Evolutionary conservation across 2,797 vertebrate species (phyloP), one percentile per base, ranked within the genome.

Genomic region (Apogon hyalosoma): DNA sequence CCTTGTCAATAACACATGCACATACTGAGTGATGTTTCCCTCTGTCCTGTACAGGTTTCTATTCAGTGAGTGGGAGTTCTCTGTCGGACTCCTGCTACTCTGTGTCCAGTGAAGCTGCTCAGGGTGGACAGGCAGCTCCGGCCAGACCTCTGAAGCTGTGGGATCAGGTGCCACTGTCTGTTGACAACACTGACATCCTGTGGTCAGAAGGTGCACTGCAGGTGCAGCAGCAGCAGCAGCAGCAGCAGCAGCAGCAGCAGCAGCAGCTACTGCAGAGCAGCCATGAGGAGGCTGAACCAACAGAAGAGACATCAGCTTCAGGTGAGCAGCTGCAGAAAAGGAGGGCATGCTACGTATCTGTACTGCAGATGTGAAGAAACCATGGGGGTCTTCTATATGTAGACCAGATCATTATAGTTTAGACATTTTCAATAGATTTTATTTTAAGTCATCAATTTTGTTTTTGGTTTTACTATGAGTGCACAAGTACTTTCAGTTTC

Each of bases 11-110:
- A 9, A 54, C 0, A 8, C 5, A 38, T 49, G 31, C 11, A 28
- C 11, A 36, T 52, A 49, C 40, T 67, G 12, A 53, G 54, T 53
- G 18, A 43, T 43, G 0, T 51, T 50, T 39, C 15, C 14, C 40
- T 69, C 51, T 82, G 49, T 71, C 63, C 65, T 61, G 21, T 65
- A 2, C 65, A 95, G 94, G 94, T 64, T 95, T 95, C 85, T 95
- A 95, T 65, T 95, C 94, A 0, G 94, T 95, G 47, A 95, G 94
- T 18, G 94, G 93, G 42, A 95, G 93, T 79, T 95, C 95, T 46
- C 90, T 95, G n/a, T 95, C 95, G 0, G 93, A 95, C 86, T 96
- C 95, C 2, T 93, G 93, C 79, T 93, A 93, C 86, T 96, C 95
- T 0, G 93, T 96, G 70, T 94, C 93, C 79, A 95, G 95, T 33